These are phyloP conservation scores for Pyrochroa serraticornis DNA, from an alignment of 2,888 invertebrate genomes.

Conservation along the genomic window DNA sequence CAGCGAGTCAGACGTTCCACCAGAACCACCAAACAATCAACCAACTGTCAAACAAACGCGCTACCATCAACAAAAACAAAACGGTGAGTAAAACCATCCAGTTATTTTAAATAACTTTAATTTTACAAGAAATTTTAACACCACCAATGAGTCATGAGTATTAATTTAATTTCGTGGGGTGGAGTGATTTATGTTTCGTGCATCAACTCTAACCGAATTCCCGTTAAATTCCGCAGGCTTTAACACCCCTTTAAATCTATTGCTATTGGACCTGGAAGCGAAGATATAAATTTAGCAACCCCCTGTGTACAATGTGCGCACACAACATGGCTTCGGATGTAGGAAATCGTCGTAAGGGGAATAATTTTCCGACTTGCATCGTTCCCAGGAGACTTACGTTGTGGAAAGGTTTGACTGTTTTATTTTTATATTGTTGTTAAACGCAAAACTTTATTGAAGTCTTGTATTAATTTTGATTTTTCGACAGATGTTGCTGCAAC, in stretches of 20 bases:
- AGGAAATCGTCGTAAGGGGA: conserved; percentile 1
- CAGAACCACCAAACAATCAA: neutral
- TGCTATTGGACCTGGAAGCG: conserved; percentile 43
- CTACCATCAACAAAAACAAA: conserved; percentile 3
- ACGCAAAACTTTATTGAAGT: neutral
- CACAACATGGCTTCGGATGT: conserved; percentile 20
- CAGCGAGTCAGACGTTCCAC: conserved; percentile 28
- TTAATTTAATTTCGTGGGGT: neutral
- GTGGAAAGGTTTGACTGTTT: conserved; percentile 4
- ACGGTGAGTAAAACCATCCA: too few relatives aligned
- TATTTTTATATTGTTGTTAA: conserved; percentile 4
- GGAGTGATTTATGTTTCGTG: conserved; percentile 20
- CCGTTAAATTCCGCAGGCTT: conserved; percentile 36
- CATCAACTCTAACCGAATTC: too few relatives aligned
- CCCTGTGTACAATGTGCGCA: conserved; percentile 39
- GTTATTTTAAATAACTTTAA: too few relatives aligned
- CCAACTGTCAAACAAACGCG: conserved; percentile 6
- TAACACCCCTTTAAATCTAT: conserved; percentile 52
- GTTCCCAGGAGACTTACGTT: conserved; percentile 7
- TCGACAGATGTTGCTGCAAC: neutral
- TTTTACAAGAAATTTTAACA: neutral
- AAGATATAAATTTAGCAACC: conserved; percentile 45
- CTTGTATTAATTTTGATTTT: neutral
- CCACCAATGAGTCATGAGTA: neutral
- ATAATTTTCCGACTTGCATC: neutral